phyloP scores from a whole-genome alignment of 1,140 invertebrate genomes.

The Augochlora pura region DNA sequence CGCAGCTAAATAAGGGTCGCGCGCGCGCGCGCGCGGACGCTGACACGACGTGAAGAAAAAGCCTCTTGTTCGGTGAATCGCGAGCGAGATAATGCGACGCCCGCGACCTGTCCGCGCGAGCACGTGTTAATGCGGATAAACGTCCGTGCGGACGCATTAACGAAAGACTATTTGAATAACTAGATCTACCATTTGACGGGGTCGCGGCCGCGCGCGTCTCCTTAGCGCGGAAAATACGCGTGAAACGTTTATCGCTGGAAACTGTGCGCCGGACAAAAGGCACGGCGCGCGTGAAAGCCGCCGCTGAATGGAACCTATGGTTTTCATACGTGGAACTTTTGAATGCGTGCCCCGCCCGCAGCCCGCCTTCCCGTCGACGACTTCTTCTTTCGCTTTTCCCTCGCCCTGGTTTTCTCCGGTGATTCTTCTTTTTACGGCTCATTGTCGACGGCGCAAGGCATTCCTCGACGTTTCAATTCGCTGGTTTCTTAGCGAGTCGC shows the following conservation, averaged over 20 bases:
- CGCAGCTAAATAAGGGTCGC: constrained; percentile 38
- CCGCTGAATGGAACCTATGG: constrained; percentile 22
- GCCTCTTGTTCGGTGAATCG: constrained; percentile 51
- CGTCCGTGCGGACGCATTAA: constrained; percentile 28
- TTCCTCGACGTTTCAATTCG: constrained; percentile 29
- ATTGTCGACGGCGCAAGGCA: constrained; percentile 15
- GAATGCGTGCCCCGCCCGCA: neutral
- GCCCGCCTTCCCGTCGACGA: neutral
- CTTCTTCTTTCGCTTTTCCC: neutral
- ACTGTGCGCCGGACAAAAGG: constrained; percentile 22
- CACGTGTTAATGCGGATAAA: constrained; percentile 60
- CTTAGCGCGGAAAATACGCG: constrained; percentile 30
- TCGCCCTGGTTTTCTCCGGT: neutral
- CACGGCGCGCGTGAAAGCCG: constrained; percentile 5
- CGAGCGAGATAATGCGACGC: constrained; percentile 38
- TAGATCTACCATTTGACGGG: constrained; percentile 41
- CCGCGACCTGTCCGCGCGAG: constrained; percentile 24
- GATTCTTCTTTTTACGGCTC: neutral
- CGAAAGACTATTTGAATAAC: constrained; percentile 55
- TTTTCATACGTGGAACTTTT: constrained; percentile 32
- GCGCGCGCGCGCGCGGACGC: too few relatives aligned
- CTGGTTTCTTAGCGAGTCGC: neutral
- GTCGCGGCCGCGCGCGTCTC: constrained; percentile 24
- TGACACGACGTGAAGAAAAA: constrained; percentile 36
- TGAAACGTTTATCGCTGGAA: constrained; percentile 27